Base-by-base conservation (phyloP, 2,797 vertebrate species). In the Carapus acus region DNA sequence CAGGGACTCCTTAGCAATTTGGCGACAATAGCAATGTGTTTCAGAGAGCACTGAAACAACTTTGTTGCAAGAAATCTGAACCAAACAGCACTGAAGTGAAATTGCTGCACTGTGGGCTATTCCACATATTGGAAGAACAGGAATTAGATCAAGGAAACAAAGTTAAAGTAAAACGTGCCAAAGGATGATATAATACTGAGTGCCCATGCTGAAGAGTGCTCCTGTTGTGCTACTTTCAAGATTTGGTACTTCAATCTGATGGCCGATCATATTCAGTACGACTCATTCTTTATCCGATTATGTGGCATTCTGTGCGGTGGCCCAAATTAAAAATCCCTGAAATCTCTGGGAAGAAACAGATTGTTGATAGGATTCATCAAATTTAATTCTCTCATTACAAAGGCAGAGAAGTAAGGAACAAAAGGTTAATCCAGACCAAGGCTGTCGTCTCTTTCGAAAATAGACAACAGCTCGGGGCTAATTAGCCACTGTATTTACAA, bases 401-500 rank as follows among this genome's bases (percentile, higher is more conserved):
- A 36, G 13, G 6, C 6, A 36, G n/a, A 36, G 2, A 15, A 36
- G 2, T 36, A 4, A 2, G n/a, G 34, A 36, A 33, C 31, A 33
- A 36, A 15, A 36, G n/a, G 13, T 36, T n/a, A 36, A 15, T n/a
- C 3, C 14, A 15, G 14, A 36, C 14, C 13, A 7, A 36, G 12
- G 34, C 5, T 15, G 34, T 36, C 34, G 2, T n/a, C 14, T 2
- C 14, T 36, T 4, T 15, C 34, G n/a, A 15, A 36, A n/a, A 15
- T 3, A 36, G 2, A 36, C 2, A 36, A 36, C 47, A 55, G 43
- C 16, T 29, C 36, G 31, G 21, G 33, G 60, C 54, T 75, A 51
- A 71, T 75, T 75, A 58, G 3, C 37, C 41, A 49, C 33, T 39
- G 43, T 36, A 42, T 67, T 42, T 23, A 47, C n/a, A 42, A 13